Evolutionary conservation across 2,888 invertebrate genomes (phyloP), one percentile per base, ranked within the genome.

Genomic region (Ceraclea dissimilis): DNA sequence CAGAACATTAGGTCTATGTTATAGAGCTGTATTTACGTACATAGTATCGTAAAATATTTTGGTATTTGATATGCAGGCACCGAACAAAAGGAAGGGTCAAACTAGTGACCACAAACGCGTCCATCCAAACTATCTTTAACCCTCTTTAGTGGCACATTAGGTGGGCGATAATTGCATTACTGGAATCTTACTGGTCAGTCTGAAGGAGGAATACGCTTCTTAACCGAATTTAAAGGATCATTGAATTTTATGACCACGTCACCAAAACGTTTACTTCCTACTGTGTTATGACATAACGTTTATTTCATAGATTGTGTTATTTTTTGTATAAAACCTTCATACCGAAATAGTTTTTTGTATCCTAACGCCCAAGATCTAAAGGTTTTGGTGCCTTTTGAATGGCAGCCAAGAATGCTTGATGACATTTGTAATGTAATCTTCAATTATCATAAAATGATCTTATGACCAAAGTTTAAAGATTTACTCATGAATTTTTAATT

Each of bases 131-230:
- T 43, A 52, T 52, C 48, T 19, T 52, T 22, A 17, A 39, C 52
- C 52, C 52, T 52, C 18, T 53, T 54, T 55, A 49, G 22, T 26
- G 52, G 54, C 39, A 52, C 59, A 61, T 61, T 61, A 61, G 61
- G 52, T 50, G 52, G 55, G 58, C 57, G 58, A 57, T 61, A 61
- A 61, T 61, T 61, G 59, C 61, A 59, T 61, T 61, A 61, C 57
- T 51, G 54, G 56, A 56, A 60, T 60, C 60, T 60, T 60, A 56
- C 58, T 56, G 60, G 60, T 60, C 58, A 58, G 52, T 51, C 43
- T 22, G 19, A 33, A 44, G 52, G 16, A 18, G 47, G 47, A 47
- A 47, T 17, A 13, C 8, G 8, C 13, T 4, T 39, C 39, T 39
- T 39, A 13, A 39, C 39, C 39, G 4, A 39, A n/a, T 39, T 13